phyloP scores from a whole-genome alignment of 2,888 invertebrate genomes.

The Terebella lapidaria region DNA sequence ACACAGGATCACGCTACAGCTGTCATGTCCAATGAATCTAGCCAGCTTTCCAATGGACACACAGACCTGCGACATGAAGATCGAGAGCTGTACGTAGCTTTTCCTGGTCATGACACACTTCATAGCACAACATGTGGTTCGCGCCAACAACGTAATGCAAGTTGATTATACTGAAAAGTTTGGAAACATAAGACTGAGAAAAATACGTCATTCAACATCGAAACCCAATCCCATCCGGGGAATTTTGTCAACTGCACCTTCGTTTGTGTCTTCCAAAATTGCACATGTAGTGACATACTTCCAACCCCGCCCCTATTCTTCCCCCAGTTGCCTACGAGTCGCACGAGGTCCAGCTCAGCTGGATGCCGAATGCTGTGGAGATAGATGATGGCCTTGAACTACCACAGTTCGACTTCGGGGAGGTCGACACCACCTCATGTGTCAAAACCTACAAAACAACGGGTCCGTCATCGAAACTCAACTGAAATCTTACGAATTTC shows the following conservation, averaged over 20 bases:
- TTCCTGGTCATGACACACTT: not conserved
- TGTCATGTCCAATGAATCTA: not conserved
- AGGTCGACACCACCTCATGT: not conserved
- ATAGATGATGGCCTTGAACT: not conserved
- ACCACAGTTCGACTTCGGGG: not conserved
- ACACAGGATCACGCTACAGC: not conserved
- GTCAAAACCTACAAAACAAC: not conserved
- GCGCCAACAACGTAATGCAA: no score
- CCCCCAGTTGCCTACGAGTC: not conserved
- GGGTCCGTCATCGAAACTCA: no score
- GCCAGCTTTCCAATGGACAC: not conserved
- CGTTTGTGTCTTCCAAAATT: not conserved
- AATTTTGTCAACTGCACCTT: no score
- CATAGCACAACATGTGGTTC: not conserved
- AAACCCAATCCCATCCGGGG: no score
- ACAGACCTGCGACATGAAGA: not conserved
- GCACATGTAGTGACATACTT: no score
- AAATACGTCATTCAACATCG: no score
- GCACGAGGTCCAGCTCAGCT: not conserved
- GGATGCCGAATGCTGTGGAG: not conserved
- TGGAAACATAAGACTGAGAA: no score
- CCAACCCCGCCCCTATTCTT: no score
- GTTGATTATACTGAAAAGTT: no score
- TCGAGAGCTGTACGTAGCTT: not conserved
- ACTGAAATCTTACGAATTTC: no score